These are phyloP conservation scores for Battus philenor DNA, from an alignment of 1,140 invertebrate species.

Conservation along the genomic window DNA sequence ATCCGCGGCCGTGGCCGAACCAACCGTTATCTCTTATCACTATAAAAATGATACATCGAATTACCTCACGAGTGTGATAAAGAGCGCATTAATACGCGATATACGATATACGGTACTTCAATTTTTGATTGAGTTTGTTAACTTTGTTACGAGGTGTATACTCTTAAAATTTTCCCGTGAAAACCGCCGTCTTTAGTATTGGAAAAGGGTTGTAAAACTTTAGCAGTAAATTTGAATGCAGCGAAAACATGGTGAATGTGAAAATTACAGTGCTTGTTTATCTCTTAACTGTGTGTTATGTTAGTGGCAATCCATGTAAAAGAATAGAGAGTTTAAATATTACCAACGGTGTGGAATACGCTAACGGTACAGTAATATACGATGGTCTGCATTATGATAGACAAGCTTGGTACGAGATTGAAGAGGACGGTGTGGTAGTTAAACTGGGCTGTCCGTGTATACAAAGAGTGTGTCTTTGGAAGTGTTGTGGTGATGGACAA, in stretches of 20 bases:
- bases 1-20: slow-evolving; percentile 21
- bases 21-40: slow-evolving; percentile 59
- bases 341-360: slow-evolving; percentile 29
- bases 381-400: slow-evolving; percentile 37
- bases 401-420: slow-evolving; percentile 40
- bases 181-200: background rate
- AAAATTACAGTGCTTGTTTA: slow-evolving; percentile 19
- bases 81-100: slow-evolving; percentile 43
- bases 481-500: slow-evolving; percentile 39
- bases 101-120: slow-evolving; percentile 32
- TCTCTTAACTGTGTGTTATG: slow-evolving; percentile 17
- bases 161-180: background rate
- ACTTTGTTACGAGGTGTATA: slow-evolving; percentile 20
- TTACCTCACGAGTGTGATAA: slow-evolving; percentile 59
- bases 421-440: slow-evolving; percentile 25
- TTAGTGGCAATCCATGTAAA: slow-evolving; percentile 34
- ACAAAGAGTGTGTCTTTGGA: slow-evolving; percentile 46
- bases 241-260: slow-evolving; percentile 22
- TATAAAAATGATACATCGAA: slow-evolving; percentile 64
- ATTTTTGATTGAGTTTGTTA: slow-evolving; percentile 27
- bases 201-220: background rate
- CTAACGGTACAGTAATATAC: slow-evolving; percentile 41
- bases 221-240: background rate
- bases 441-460: slow-evolving; percentile 51
- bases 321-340: slow-evolving; percentile 47